Conservation (phyloP, 2,113 vertebrate species). For the Oxyura jamaicensis region DNA sequence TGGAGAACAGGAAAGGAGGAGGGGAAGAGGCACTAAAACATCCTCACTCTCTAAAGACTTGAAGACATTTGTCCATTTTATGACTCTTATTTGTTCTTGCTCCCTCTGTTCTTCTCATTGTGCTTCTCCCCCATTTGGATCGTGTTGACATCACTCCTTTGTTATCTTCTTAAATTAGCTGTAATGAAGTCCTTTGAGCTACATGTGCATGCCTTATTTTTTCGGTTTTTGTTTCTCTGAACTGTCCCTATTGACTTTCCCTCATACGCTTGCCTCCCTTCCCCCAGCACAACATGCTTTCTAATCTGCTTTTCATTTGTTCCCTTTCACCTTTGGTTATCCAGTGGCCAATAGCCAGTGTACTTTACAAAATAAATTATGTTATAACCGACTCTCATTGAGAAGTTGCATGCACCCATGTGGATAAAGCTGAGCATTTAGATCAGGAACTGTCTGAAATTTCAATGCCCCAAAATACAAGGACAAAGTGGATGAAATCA, state of each 20-base stretch:
- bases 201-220: conserved; percentile 53
- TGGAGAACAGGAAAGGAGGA: conserved; percentile 60
- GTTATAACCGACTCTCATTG: background rate
- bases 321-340: conserved; percentile 52
- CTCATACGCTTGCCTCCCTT: background rate
- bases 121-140: conserved; percentile 34
- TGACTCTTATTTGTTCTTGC: conserved; percentile 55
- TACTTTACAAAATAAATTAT: background rate
- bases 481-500: background rate
- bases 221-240: conserved; percentile 11
- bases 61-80: conserved; percentile 44
- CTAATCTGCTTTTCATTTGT: conserved; percentile 27
- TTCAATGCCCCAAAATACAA: conserved; percentile 1
- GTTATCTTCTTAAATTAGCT: conserved; percentile 70
- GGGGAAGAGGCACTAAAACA: conserved; percentile 55
- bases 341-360: background rate
- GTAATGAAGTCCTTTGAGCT: conserved; percentile 62
- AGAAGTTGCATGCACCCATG: background rate
- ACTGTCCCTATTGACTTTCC: background rate
- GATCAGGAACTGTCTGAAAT: background rate
- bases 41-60: conserved; percentile 27
- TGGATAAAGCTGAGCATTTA: background rate
- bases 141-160: conserved; percentile 51
- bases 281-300: background rate
- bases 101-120: conserved; percentile 38